Conservation (phyloP, 2,888 invertebrate genomes). For the Drosophila koepferae region DNA sequence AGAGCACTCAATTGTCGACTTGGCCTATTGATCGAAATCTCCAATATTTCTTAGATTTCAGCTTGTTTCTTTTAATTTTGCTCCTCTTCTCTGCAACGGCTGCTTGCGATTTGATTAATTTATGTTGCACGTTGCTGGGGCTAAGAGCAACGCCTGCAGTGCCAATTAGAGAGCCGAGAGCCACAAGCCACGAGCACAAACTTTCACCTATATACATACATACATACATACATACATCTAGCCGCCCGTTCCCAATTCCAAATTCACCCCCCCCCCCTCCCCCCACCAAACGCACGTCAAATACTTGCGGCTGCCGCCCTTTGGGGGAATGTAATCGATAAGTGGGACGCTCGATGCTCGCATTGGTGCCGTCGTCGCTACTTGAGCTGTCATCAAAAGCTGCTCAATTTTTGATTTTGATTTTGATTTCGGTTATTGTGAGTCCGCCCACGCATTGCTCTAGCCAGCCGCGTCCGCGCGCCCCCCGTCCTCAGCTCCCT, state of each 20-base stretch:
- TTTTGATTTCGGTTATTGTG: constrained; percentile 74
- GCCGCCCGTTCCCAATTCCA: not conserved
- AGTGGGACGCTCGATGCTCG: constrained; percentile 37
- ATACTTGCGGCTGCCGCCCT: constrained; percentile 3
- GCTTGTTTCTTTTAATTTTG: constrained; percentile 8
- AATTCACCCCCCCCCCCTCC: not conserved
- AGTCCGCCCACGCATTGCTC: constrained; percentile 14
- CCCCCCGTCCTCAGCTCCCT: not conserved
- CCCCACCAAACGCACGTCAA: rapidly evolving
- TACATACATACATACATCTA: not conserved
- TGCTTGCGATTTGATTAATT: constrained; percentile 74
- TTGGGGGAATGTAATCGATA: constrained; percentile 65
- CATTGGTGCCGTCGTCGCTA: constrained; percentile 38
- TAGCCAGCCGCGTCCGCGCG: not conserved
- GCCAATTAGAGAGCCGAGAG: constrained; percentile 54
- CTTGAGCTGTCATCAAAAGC: constrained; percentile 82
- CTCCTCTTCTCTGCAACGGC: not conserved
- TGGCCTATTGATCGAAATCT: not conserved
- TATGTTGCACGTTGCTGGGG: constrained; percentile 61
- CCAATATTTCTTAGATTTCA: not conserved
- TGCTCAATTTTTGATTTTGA: constrained; percentile 81
- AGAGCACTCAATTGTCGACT: not conserved
- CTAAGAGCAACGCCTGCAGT: constrained; percentile 48
- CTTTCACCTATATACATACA: constrained; percentile 9
- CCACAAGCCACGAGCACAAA: constrained; percentile 18